Evolutionary conservation across 2,113 vertebrate genomes (phyloP).

Genomic region (Otocyon megalotis): DNA sequence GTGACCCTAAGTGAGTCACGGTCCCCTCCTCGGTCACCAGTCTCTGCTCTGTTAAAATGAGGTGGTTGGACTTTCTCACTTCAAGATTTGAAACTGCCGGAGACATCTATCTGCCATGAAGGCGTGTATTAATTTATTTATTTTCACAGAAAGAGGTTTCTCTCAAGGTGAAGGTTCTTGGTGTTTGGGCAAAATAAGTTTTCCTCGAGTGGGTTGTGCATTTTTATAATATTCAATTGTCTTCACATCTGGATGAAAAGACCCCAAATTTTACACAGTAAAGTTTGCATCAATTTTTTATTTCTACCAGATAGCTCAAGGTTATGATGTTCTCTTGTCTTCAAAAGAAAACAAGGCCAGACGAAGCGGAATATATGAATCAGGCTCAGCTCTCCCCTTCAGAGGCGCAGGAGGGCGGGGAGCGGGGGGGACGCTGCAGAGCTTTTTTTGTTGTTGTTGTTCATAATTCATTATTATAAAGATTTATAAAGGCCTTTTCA

Average conservation of each 20-base stretch:
- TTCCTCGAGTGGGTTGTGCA: background rate
- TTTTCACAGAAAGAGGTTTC: constrained; percentile 57
- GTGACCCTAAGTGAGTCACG: background rate
- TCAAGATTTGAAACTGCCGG: background rate
- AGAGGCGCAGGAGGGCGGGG: background rate
- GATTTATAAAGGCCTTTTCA: constrained; percentile 68
- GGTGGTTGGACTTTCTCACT: background rate
- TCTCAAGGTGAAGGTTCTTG: constrained; percentile 59
- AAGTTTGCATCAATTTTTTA: constrained; percentile 78
- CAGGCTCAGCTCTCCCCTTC: background rate
- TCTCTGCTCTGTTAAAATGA: background rate
- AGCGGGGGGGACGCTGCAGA: rapidly evolving
- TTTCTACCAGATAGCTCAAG: constrained; percentile 75
- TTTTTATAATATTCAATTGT: constrained; percentile 70
- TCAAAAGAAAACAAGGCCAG: constrained; percentile 69
- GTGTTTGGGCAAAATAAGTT: constrained; percentile 68
- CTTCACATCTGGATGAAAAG: constrained; percentile 69
- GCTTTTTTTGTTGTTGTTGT: background rate
- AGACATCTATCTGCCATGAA: constrained; percentile 41
- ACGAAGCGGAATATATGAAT: constrained; percentile 45
- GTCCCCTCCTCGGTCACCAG: background rate
- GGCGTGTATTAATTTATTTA: constrained; percentile 59
- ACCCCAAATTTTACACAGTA: constrained; percentile 57
- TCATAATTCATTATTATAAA: constrained; percentile 66
- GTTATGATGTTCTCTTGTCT: constrained; percentile 77